Conservation (phyloP, 1,140 invertebrate species). For the Tetraneura akinire region DNA sequence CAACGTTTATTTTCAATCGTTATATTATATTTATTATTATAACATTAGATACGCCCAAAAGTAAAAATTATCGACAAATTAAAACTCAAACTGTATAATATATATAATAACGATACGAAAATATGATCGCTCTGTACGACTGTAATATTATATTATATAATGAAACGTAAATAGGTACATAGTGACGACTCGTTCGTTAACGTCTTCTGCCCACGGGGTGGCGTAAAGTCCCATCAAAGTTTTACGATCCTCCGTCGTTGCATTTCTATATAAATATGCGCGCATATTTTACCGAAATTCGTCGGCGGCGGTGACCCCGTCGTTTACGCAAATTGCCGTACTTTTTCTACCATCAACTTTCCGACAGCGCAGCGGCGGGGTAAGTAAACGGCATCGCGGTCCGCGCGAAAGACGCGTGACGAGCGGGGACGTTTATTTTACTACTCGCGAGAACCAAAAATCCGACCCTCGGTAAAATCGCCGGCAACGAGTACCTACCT, state of each 20-base stretch:
- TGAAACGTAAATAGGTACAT: neutral
- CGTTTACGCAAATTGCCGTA: constrained; percentile 29
- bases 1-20: no score
- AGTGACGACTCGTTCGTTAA: neutral
- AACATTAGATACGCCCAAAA: no score
- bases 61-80: no score
- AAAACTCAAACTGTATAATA: no score
- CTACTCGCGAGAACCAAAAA: neutral
- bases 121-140: neutral
- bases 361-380: neutral
- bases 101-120: neutral
- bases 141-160: neutral
- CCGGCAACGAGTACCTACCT: neutral
- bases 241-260: neutral
- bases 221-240: constrained; percentile 13
- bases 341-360: no score
- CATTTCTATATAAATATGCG: neutral
- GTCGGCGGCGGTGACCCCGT: neutral
- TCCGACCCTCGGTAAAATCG: neutral
- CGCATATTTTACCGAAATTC: neutral
- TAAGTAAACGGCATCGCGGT: neutral
- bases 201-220: constrained; percentile 18
- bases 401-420: neutral
- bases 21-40: no score
- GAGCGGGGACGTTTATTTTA: constrained; percentile 4